These are phyloP conservation scores for Dendrocincla fuliginosa DNA, from an alignment of 2,797 vertebrate species.

Conservation along the genomic window DNA sequence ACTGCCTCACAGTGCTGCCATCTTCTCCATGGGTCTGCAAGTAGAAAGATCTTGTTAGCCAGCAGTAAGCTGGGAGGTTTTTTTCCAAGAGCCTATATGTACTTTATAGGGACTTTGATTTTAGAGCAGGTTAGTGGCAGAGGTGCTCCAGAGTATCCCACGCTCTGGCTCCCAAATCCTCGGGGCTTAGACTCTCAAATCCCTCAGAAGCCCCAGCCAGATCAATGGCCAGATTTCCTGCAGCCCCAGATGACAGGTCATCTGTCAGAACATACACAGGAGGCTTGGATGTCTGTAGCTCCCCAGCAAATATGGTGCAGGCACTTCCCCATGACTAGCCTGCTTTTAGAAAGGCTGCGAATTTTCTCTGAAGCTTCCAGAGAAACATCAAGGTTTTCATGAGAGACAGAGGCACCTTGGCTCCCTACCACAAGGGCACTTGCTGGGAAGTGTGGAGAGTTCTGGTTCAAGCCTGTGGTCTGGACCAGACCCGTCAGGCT, in stretches of 20 bases:
- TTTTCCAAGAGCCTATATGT: not conserved
- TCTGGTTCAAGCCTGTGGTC: not conserved
- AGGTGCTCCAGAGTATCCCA: not conserved
- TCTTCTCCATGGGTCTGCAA: not conserved
- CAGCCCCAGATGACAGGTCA: not conserved
- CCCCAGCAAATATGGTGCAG: not conserved
- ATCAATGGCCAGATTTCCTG: not conserved
- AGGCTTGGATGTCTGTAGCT: not conserved
- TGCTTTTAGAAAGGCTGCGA: not conserved
- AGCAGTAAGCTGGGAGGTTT: not conserved
- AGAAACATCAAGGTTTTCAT: not conserved
- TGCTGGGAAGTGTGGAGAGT: not conserved
- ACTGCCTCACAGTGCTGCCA: not conserved
- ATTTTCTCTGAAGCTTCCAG: not conserved
- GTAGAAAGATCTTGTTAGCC: not conserved
- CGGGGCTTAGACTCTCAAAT: not conserved
- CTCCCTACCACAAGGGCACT: not conserved
- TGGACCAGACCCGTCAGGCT: not conserved
- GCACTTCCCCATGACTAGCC: not conserved
- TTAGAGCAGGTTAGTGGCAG: not conserved
- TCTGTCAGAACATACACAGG: not conserved
- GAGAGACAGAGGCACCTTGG: not conserved
- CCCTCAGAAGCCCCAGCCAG: not conserved
- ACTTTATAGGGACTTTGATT: not conserved
- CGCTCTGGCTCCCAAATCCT: not conserved